These are phyloP conservation scores for Barypeithes pellucidus DNA, from an alignment of 2,888 invertebrate species.

Conservation along the genomic window DNA sequence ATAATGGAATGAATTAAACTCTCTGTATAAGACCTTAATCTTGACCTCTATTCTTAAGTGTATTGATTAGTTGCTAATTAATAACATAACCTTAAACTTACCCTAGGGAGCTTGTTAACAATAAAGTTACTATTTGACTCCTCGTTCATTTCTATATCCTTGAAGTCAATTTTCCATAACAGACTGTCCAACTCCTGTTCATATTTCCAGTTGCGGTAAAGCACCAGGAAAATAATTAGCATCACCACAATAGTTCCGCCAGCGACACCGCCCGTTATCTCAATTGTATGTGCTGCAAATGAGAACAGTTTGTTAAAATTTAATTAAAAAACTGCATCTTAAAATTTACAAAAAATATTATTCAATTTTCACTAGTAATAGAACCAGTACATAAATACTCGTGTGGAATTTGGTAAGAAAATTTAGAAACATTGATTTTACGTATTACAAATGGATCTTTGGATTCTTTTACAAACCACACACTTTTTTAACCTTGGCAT, in stretches of 20 bases:
- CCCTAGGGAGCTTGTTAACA: constrained; percentile 66
- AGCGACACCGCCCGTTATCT: constrained; percentile 86
- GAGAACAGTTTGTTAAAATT: neutral
- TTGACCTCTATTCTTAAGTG: too few species aligned
- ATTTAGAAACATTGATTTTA: too few species aligned
- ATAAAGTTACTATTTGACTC: constrained; percentile 70
- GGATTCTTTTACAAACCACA: too few species aligned
- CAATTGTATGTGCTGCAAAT: constrained; percentile 82
- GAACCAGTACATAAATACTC: too few species aligned
- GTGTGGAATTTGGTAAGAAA: too few species aligned
- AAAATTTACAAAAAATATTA: neutral
- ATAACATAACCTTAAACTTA: neutral
- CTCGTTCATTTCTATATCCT: constrained; percentile 86
- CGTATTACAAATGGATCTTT: too few species aligned
- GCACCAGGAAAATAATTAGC: constrained; percentile 81
- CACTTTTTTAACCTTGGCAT: too few species aligned
- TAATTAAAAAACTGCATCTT: neutral
- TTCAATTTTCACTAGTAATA: neutral
- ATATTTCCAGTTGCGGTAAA: constrained; percentile 93
- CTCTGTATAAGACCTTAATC: too few species aligned
- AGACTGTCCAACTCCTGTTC: constrained; percentile 94
- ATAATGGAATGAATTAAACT: too few species aligned
- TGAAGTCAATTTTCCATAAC: constrained; percentile 95
- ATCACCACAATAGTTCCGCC: constrained; percentile 84
- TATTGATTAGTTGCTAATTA: too few species aligned